A percentile compares a stretch with the other conserved stretches of the same genome.
Conservation (phyloP, 1,140 invertebrate genomes). For the Sitophilus oryzae region DNA sequence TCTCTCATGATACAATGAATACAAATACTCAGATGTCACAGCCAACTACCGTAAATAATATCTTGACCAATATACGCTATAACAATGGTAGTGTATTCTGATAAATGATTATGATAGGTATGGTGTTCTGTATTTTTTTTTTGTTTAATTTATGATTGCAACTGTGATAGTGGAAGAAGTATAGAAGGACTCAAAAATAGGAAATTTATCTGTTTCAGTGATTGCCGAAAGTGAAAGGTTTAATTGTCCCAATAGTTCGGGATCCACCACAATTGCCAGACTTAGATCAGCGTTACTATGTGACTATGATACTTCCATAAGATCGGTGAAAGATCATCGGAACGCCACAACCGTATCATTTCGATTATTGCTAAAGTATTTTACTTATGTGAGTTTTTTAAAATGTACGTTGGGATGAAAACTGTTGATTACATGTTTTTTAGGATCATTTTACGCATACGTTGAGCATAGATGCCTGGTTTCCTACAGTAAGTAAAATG, state of each 20-base stretch:
- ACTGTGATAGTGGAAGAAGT: too few relatives aligned
- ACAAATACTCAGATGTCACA: too few relatives aligned
- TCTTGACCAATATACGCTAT: too few relatives aligned
- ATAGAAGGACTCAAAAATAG: too few relatives aligned
- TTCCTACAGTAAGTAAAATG: constrained; percentile 35
- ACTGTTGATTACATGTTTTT: constrained; percentile 1
- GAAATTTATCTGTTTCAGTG: constrained; percentile 7
- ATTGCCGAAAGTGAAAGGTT: background rate
- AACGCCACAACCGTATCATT: constrained; percentile 45
- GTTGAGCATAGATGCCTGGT: constrained; percentile 35
- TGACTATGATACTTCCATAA: constrained; percentile 47
- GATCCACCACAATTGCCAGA: constrained; percentile 13
- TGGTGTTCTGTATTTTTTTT: too few relatives aligned
- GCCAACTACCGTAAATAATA: too few relatives aligned
- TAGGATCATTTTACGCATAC: constrained; percentile 29
- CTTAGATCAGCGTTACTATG: constrained; percentile 48
- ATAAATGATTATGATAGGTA: too few relatives aligned
- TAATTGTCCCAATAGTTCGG: constrained; percentile 20
- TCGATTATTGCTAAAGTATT: constrained; percentile 46
- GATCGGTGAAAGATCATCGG: constrained; percentile 42
- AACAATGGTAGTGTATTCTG: too few relatives aligned
- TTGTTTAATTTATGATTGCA: too few relatives aligned
- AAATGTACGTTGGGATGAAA: background rate
- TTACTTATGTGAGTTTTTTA: constrained; percentile 49
- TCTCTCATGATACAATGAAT: too few relatives aligned